Evolutionary conservation across 1,140 invertebrate species (phyloP).

Genomic region (Pentalonia nigronervosa): DNA sequence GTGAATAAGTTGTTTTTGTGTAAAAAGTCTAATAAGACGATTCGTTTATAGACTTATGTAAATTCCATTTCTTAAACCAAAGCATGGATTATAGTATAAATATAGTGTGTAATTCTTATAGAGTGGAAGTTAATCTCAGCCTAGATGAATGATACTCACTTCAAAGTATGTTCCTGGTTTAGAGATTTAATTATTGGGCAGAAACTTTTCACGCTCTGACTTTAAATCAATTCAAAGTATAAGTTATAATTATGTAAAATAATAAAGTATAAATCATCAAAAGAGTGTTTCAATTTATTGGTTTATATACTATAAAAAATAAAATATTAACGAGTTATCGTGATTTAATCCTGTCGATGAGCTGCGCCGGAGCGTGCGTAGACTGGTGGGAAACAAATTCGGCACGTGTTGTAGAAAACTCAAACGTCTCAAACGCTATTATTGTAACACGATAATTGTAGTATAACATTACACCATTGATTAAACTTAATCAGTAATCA

Average conservation of each 20-base stretch:
- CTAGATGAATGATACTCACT: background rate
- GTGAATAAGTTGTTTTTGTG: background rate
- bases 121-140: background rate
- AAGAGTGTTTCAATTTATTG: background rate
- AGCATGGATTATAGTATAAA: background rate
- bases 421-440: background rate
- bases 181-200: background rate
- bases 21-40: background rate
- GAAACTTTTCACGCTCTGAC: background rate
- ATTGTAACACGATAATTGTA: background rate
- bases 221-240: background rate
- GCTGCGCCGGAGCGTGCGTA: too few relatives aligned
- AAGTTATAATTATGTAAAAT: background rate
- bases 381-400: background rate
- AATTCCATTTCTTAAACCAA: background rate
- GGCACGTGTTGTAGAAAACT: background rate
- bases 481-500: background rate
- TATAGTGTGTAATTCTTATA: background rate
- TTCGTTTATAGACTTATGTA: background rate
- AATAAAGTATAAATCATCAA: background rate
- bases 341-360: background rate
- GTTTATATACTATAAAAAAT: too few relatives aligned
- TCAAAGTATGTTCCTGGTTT: background rate
- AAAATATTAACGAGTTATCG: background rate
- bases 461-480: background rate